Evolutionary conservation across 2,113 vertebrate genomes (phyloP).

Genomic region (Eptatretus burgeri): DNA sequence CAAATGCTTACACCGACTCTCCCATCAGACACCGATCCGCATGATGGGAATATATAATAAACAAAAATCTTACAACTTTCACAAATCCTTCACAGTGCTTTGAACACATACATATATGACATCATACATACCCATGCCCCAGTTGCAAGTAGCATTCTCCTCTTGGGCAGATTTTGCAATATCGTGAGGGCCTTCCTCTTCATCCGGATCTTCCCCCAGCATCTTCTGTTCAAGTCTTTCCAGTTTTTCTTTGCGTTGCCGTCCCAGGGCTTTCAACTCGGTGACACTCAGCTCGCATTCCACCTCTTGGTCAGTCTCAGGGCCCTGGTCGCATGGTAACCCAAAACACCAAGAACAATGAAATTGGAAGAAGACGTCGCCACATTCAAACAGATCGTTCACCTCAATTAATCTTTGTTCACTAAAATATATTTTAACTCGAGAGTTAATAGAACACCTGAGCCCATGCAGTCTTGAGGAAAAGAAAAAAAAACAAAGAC

Average conservation of each 20-base stretch:
- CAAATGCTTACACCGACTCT: too few relatives aligned
- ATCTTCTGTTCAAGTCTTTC: constrained; percentile 47
- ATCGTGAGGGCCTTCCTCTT: constrained; percentile 20
- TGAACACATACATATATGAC: too few relatives aligned
- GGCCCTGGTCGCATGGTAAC: constrained; percentile 26
- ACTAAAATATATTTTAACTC: neutral
- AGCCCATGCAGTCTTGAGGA: too few relatives aligned
- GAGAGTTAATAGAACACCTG: too few relatives aligned
- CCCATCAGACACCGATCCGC: too few relatives aligned
- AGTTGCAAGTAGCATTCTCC: constrained; percentile 41
- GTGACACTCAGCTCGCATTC: constrained; percentile 68
- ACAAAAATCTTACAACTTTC: too few relatives aligned
- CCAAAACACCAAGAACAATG: neutral
- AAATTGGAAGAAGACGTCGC: neutral
- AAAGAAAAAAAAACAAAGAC: too few relatives aligned
- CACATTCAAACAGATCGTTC: neutral
- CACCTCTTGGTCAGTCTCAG: constrained; percentile 54
- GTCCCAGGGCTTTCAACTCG: constrained; percentile 36
- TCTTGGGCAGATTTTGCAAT: constrained; percentile 10
- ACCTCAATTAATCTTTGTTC: too few relatives aligned
- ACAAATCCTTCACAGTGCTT: too few relatives aligned
- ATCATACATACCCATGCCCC: constrained; percentile 56
- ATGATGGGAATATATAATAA: too few relatives aligned
- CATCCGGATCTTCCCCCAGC: constrained; percentile 58
- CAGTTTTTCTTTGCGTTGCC: constrained; percentile 22